Evolutionary conservation across 2,888 invertebrate genomes (phyloP), one percentile per base, ranked within the genome.

Genomic region (Meiosimyza platycephala): DNA sequence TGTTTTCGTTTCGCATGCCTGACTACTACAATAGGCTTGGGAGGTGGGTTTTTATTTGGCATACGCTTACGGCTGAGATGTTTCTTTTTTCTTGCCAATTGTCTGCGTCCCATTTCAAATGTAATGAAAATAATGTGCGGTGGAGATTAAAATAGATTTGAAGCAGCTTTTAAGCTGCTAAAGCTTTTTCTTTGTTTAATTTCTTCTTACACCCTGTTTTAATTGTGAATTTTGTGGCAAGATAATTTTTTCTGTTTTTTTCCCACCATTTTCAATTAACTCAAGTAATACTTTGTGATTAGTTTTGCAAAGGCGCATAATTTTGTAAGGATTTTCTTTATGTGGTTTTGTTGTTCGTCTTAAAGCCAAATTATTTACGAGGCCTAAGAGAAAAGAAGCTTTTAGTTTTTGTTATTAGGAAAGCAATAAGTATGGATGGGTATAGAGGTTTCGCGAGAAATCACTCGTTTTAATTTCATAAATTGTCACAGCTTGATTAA

Each of bases 111-210:
- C 62, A 75, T 72, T 76, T 70, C 63, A 75, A 76, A 74, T 76
- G 72, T 73, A 76, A 75, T 78, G 73, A 76, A 78, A 76, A 76
- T 76, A 76, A 78, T 76, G 75, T 76, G 76, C 73, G 76, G 72
- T 72, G 67, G 74, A 74, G 76, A 70, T 70, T 70, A 70, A 40
- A 52, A 47, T 18, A 63, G 70, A 70, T 70, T 70, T 52, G 54
- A 28, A 55, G 63, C 18, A 40, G 40, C 40, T 40, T 63, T 52
- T 47, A 62, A 70, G 40, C 28, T 62, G 73, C 73, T 73, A 71
- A 71, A 71, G 16, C 47, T 69, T 57, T 60, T 60, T 71, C 63
- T 63, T 71, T 73, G 66, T 73, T 33, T 72, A 68, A 67, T 72
- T 55, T 54, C 68, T 13, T 55, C 72, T 73, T 72, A 68, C 52